Percentiles rank a stretch among this genome's conserved stretches.
These are phyloP conservation scores for Rhagologus leucostigma DNA, from an alignment of 2,113 vertebrate genomes.

Conservation along the genomic window DNA sequence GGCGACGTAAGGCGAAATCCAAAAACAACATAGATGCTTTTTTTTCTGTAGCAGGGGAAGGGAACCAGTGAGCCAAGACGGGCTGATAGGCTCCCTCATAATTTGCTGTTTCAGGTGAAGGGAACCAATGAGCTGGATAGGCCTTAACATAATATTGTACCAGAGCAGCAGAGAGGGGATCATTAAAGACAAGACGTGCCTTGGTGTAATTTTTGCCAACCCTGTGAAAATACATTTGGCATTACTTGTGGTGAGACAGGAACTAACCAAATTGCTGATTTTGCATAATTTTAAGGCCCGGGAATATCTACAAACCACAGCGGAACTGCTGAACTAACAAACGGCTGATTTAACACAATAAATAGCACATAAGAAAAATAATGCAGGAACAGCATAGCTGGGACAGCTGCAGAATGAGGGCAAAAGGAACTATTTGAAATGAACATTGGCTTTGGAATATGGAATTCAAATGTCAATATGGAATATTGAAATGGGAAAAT, in stretches of 20 bases:
- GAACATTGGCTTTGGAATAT: not conserved
- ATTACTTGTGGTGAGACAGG: slow-evolving; percentile 13
- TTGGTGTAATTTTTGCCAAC: not conserved
- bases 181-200: slow-evolving; percentile 32
- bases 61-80: not conserved
- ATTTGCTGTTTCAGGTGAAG: slow-evolving; percentile 38
- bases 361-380: slow-evolving; percentile 45
- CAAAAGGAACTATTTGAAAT: not conserved
- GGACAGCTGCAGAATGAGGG: slow-evolving; percentile 23
- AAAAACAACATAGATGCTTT: not conserved
- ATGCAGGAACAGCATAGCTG: not conserved
- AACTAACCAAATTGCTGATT: slow-evolving; percentile 34
- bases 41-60: not conserved
- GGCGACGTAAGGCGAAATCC: not conserved
- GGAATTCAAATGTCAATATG: not conserved
- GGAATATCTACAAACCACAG: not conserved
- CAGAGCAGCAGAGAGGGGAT: not conserved
- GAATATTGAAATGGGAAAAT: not conserved
- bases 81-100: not conserved
- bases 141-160: not conserved
- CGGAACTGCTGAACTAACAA: slow-evolving; percentile 50
- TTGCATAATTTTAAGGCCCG: not conserved
- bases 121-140: not conserved
- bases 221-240: slow-evolving; percentile 3
- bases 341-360: slow-evolving; percentile 62